Conservation (phyloP, 2,797 vertebrate genomes). For the Silurus lanzhouensis region DNA sequence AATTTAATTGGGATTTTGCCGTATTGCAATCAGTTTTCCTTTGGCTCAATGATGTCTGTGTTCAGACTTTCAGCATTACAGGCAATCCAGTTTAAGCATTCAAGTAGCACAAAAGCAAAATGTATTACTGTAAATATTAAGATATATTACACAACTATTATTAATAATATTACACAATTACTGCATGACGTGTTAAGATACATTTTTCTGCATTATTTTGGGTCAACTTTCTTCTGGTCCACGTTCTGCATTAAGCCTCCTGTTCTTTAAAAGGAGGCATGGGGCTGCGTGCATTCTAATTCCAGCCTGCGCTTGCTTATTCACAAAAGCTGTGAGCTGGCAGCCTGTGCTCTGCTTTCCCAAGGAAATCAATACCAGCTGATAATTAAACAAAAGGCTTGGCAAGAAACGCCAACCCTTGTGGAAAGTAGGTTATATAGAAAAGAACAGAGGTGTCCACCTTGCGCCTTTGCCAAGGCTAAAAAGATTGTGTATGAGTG, state of each 20-base stretch:
- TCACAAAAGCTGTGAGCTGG: constrained; percentile 73
- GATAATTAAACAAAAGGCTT: constrained; percentile 85
- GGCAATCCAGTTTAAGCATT: not conserved
- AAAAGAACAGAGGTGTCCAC: constrained; percentile 77
- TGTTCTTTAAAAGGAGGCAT: constrained; percentile 66
- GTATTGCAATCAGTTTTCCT: not conserved
- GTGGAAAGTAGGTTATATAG: constrained; percentile 80
- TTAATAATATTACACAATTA: constrained; percentile 18
- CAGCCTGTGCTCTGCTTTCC: constrained; percentile 76
- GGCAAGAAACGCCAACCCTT: constrained; percentile 66
- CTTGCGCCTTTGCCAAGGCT: constrained; percentile 67
- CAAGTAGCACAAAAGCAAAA: not conserved
- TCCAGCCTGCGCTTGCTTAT: constrained; percentile 71
- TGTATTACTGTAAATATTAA: too few relatives aligned
- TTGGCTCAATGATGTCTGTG: not conserved
- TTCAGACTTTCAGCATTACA: not conserved
- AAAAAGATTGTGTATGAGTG: constrained; percentile 24
- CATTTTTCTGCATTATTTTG: constrained; percentile 65
- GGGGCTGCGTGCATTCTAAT: constrained; percentile 73
- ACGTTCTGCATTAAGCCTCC: constrained; percentile 61
- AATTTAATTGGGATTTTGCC: not conserved
- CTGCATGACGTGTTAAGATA: constrained; percentile 39
- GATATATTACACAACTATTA: too few relatives aligned
- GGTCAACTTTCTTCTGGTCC: constrained; percentile 70
- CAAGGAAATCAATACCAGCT: constrained; percentile 83